Evolutionary conservation across 2,888 invertebrate species (phyloP), one percentile per base, ranked within the genome.

Genomic region (Mycalesis mineus): DNA sequence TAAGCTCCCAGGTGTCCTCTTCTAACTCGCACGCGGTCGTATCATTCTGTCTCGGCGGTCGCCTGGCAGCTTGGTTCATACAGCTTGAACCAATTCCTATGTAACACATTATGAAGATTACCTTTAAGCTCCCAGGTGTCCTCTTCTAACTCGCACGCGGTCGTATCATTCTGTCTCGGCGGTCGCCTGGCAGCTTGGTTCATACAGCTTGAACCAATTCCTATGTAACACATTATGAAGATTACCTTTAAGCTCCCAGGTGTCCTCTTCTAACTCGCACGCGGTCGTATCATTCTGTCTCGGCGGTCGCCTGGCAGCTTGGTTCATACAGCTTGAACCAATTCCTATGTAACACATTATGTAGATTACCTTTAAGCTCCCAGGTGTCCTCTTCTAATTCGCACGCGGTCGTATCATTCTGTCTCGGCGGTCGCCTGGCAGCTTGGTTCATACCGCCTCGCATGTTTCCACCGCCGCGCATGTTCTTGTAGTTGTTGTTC

Each of bases 371-470:
- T 33, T 13, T 57, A 40, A 15, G 39, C 15, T 57, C 52, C n/a
- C 39, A 52, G n/a, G 17, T 57, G 11, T 41, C 33, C 13, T 33
- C 31, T 3, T 45, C 54, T 11, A n/a, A n/a, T n/a, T 50, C 54
- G 14, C 44, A 40, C 1, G 1, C 42, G n/a, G 13, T 29, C 29
- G 41, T 8, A 1, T 58, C 33, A 7, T 28, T 49, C 13, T 31
- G 39, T 22, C n/a, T 51, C 14, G 50, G 47, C 7, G 50, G 47
- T 5, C 52, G 57, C 2, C 52, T 37, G 33, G 11, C 15, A 7
- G 17, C 52, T 8, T 57, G 44, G 22, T 47, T 57, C 36, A 31
- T 52, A 42, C 8, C 36, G 9, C 31, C 22, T 22, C 22, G 22
- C 22, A 5, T 4, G 2, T 22, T 2, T 4, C 22, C 22, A 22